A percentile compares a stretch with the other conserved stretches of the same genome.
Conservation (phyloP, 2,888 invertebrate species). For the Drosophila atripex region DNA sequence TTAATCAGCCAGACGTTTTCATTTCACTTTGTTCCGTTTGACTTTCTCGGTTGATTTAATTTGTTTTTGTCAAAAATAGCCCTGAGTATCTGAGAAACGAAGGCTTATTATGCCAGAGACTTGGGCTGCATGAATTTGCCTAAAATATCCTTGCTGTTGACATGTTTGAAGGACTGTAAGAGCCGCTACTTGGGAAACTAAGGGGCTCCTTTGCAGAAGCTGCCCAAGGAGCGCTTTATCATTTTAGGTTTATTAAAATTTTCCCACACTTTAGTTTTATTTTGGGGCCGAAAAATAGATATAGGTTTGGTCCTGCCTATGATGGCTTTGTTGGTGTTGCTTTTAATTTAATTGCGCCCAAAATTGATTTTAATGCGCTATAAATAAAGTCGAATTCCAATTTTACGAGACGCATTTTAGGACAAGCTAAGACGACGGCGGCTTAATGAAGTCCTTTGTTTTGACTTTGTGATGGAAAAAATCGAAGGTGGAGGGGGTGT, state of each 20-base stretch:
- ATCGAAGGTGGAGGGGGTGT: background rate
- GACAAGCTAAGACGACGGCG: slow-evolving; percentile 42
- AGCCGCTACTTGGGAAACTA: slow-evolving; percentile 9
- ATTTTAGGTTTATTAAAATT: slow-evolving; percentile 17
- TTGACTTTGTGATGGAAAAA: slow-evolving; percentile 1
- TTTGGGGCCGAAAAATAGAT: slow-evolving; percentile 58
- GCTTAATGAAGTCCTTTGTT: slow-evolving; percentile 70
- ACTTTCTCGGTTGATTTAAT: slow-evolving; percentile 38
- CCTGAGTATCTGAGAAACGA: background rate
- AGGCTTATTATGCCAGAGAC: slow-evolving; percentile 7
- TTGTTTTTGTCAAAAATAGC: slow-evolving; percentile 34
- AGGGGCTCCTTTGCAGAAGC: slow-evolving; percentile 8
- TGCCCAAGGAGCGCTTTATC: slow-evolving; percentile 17
- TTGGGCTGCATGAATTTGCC: slow-evolving; percentile 17
- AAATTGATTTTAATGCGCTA: slow-evolving; percentile 77
- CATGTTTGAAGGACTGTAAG: slow-evolving; percentile 31
- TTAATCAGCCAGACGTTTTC: slow-evolving; percentile 44
- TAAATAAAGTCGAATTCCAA: slow-evolving; percentile 69
- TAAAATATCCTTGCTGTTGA: slow-evolving; percentile 35
- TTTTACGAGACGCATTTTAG: slow-evolving; percentile 52
- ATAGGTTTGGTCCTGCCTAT: slow-evolving; percentile 3
- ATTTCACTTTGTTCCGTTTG: slow-evolving; percentile 42
- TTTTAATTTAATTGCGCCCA: slow-evolving; percentile 64
- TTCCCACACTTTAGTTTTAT: slow-evolving; percentile 27
- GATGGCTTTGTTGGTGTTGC: slow-evolving; percentile 24